Evolutionary conservation across 2,888 invertebrate species (phyloP), one percentile per base, ranked within the genome.

Genomic region (Paralinhomoeus sp.): DNA sequence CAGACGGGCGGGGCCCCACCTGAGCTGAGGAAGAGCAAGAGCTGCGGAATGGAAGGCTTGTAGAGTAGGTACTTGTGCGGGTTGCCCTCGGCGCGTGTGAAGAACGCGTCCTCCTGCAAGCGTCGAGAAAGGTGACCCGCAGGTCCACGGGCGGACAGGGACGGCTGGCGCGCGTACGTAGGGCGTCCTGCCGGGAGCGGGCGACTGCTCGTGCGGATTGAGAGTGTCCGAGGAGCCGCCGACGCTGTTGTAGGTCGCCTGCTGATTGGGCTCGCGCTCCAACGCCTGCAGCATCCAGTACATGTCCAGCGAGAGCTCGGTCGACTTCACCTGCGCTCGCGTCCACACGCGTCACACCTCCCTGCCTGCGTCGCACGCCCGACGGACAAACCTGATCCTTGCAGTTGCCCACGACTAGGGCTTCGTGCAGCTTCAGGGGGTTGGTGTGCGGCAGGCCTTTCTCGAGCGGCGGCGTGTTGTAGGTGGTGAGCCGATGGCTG

Each of bases 241-340:
- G 33, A 35, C 43, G 13, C 21, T 13, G 21, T 15, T 24, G 21
- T 18, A 17, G 3, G 35, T 22, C 21, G 74, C 71, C 51, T 79
- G 79, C 55, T 81, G 81, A 53, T 79, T 77, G 15, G 84, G 82
- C 62, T 91, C 87, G 50, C 84, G 70, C 64, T 91, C 91, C 48
- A 91, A 67, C 1, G 84, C 84, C 67, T 91, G 91, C 47, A 89
- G 72, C 77, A 91, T 87, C 55, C 89, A 73, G 66, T 82, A 91
- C 91, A 91, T 91, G 68, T 91, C 91, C 73, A 91, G 77, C 17
- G 89, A 89, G 53, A 91, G 69, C 66, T 91, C 89, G 53, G 84
- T 85, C 68, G 87, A 89, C 67, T 87, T 87, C 31, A 85, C 81
- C 72, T 72, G 58, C 1, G 53, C n/a, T n/a, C n/a, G n/a, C n/a